Base-by-base conservation (phyloP, 1,140 invertebrate species). In the Araneus ventricosus region DNA sequence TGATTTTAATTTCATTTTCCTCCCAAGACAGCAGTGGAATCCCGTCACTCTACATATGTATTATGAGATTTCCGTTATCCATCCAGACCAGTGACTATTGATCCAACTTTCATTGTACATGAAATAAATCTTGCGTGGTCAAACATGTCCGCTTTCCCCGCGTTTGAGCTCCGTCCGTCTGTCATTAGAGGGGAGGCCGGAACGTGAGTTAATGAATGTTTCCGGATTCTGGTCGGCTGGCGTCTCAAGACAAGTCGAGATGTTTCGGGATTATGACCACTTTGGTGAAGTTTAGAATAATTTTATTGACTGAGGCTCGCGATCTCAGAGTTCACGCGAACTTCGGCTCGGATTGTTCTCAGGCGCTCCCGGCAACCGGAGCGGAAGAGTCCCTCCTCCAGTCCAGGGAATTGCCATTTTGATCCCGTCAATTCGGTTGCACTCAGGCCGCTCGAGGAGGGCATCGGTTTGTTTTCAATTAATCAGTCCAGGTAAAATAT, bases 151-250 rank as follows among this genome's bases (percentile, higher is more conserved):
- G 14, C n/a, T 17, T 5, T 20, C 30, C 0, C 2, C 6, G 4
- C 30, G 37, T 27, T 34, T 30, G 34, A 14, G 10, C 59, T 45
- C 10, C 39, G 17, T 17, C n/a, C 37, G 39, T 4, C 61, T 34
- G 61, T 59, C 59, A 88, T 88, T 88, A 88, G 67, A 34, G 41
- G 41, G 41, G 86, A 88, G 10, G 59, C 30, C 59, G 39, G 86
- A 90, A 79, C 88, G 88, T 90, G 88, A 79, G 88, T 80, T 90
- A 90, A 80, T 90, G 88, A 90, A 90, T 80, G 88, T 90, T 90
- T 90, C 52, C 88, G 20, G 75, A 90, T 90, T 57, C 80, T 41
- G 88, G 67, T 80, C 70, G 41, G 41, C 6, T 39, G 45, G 88
- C 70, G 41, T 88, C 88, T 67, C 88, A 79, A 90, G 70, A 90